Conservation (phyloP, 2,797 vertebrate species). For the Mormyrus hasselquistii region DNA sequence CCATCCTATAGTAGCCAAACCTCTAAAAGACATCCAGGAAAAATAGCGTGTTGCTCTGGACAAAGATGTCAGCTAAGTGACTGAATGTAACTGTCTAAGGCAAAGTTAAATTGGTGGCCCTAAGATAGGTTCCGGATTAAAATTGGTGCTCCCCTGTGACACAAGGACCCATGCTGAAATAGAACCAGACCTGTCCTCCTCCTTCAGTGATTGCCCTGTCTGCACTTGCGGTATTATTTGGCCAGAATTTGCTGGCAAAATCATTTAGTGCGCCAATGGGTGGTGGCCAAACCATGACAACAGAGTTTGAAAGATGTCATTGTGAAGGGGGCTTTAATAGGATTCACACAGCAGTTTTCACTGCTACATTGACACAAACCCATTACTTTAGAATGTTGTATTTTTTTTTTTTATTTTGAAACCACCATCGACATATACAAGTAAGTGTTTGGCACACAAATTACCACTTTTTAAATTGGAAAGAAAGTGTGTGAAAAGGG, state of each 20-base stretch:
- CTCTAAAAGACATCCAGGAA: neutral
- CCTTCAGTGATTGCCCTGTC: neutral
- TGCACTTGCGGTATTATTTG: conserved; percentile 6
- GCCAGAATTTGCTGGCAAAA: conserved; percentile 1
- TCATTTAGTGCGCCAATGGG: conserved; percentile 15
- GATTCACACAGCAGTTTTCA: neutral
- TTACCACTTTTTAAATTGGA: neutral
- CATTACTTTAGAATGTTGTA: neutral
- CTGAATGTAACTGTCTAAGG: neutral
- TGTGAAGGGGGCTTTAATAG: neutral
- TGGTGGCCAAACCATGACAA: neutral
- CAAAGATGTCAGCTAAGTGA: neutral
- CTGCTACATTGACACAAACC: neutral
- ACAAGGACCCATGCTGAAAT: neutral
- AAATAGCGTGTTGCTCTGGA: neutral
- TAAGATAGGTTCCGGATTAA: neutral
- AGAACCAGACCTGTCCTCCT: neutral
- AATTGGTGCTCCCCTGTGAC: neutral
- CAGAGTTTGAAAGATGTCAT: neutral
- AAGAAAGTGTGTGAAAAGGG: neutral
- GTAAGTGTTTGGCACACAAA: neutral
- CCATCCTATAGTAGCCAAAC: neutral
- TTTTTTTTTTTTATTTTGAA: neutral
- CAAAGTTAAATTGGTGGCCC: neutral
- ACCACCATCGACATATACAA: neutral